Evolutionary conservation across 2,113 vertebrate genomes (phyloP).

Genomic region (Edolisoma coerulescens): DNA sequence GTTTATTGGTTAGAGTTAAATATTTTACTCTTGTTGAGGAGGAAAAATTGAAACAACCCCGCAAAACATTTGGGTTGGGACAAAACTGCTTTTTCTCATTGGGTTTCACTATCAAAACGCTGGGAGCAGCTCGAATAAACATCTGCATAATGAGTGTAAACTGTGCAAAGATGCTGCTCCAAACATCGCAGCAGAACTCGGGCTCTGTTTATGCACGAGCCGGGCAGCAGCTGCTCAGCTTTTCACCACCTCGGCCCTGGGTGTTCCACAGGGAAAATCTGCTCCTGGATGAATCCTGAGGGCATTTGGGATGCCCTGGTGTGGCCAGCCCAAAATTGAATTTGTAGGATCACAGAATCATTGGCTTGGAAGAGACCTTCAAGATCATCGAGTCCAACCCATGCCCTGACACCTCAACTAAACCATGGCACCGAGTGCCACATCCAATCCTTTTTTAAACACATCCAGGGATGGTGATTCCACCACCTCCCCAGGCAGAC

Average conservation of each 20-base stretch:
- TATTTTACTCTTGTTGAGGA: neutral
- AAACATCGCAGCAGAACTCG: neutral
- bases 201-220: neutral
- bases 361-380: too few species aligned
- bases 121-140: slow-evolving; percentile 30
- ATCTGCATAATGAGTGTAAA: slow-evolving; percentile 30
- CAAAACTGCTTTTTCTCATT: neutral
- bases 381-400: too few species aligned
- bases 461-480: too few species aligned
- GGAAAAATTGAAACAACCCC: neutral
- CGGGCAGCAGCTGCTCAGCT: neutral
- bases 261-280: neutral
- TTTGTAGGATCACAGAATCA: too few species aligned
- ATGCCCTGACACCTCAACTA: too few species aligned
- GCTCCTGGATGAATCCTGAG: rapidly evolving
- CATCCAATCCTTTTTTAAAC: too few species aligned
- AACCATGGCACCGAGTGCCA: too few species aligned
- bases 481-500: too few species aligned
- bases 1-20: neutral
- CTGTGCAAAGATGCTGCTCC: neutral
- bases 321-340: neutral
- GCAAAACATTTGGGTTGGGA: neutral
- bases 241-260: neutral
- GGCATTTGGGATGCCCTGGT: rapidly evolving
- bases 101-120: slow-evolving; percentile 14